These are phyloP conservation scores for Lasioglossum morio DNA, from an alignment of 2,888 invertebrate genomes.

Conservation along the genomic window DNA sequence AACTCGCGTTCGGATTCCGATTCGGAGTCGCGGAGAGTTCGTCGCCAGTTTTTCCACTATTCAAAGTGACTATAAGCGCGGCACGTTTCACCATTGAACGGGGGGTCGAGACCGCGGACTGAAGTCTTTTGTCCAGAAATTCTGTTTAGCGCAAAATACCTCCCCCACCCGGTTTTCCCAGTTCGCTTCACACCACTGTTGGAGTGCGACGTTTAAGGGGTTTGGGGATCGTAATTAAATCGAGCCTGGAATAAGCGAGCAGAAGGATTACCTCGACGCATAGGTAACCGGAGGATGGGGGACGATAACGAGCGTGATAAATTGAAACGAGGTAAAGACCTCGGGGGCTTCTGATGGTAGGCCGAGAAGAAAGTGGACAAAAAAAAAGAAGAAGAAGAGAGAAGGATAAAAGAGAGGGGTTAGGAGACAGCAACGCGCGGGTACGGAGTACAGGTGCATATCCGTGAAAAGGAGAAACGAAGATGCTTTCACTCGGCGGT, in stretches of 20 bases:
- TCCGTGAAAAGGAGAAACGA: constrained; percentile 9
- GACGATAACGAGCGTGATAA: constrained; percentile 45
- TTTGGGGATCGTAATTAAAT: background rate
- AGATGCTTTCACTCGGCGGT: constrained; percentile 38
- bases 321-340: constrained; percentile 13
- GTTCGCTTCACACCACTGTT: background rate
- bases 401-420: too few species aligned
- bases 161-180: background rate
- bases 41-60: background rate
- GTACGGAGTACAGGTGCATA: background rate
- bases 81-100: background rate
- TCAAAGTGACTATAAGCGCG: background rate
- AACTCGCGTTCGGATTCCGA: background rate
- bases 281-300: constrained; percentile 20
- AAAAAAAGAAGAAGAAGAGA: too few species aligned
- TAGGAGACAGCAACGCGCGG: background rate
- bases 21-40: background rate
- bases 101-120: too few species aligned
- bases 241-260: background rate
- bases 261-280: background rate
- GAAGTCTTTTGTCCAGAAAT: constrained; percentile 9
- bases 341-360: background rate
- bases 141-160: background rate
- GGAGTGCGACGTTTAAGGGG: too few species aligned
- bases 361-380: background rate